Conservation (phyloP, 2,888 invertebrate species). For the Hirtodrosophila cameraria region DNA sequence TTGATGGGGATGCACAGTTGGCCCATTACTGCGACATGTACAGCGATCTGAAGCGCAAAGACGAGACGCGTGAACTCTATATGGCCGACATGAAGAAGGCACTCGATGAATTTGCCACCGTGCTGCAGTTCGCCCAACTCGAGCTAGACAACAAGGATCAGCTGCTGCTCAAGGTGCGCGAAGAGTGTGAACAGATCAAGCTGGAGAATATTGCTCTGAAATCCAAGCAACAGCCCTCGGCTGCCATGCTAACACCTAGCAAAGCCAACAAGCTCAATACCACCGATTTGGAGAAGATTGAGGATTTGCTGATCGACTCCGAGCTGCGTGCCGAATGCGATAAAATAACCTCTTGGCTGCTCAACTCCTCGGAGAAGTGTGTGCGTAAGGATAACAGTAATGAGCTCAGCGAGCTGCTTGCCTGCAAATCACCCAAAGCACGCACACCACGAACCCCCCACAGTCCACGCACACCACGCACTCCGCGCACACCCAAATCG, state of each 20-base stretch:
- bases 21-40: conserved; percentile 83
- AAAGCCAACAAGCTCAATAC: conserved; percentile 78
- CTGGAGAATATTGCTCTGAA: conserved; percentile 83
- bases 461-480: conserved; percentile 73
- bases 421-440: conserved; percentile 64
- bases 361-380: conserved; percentile 76
- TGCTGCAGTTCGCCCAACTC: conserved; percentile 83
- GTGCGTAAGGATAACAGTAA: conserved; percentile 75
- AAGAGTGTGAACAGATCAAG: conserved; percentile 83
- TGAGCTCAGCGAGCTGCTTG: conserved; percentile 77
- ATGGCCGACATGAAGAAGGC: conserved; percentile 84
- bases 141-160: conserved; percentile 84
- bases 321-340: conserved; percentile 82
- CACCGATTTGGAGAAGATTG: conserved; percentile 81
- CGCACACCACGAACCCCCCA: conserved; percentile 66
- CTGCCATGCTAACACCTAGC: conserved; percentile 58
- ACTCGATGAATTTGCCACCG: conserved; percentile 83
- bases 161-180: conserved; percentile 76
- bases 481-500: conserved; percentile 68
- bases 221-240: conserved; percentile 76
- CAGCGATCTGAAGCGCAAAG: conserved; percentile 83
- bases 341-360: conserved; percentile 82
- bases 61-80: conserved; percentile 83
- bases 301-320: conserved; percentile 80
- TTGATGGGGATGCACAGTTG: conserved; percentile 83